These are phyloP conservation scores for Chionomys nivalis DNA, from an alignment of 2,113 vertebrate genomes.

Conservation along the genomic window DNA sequence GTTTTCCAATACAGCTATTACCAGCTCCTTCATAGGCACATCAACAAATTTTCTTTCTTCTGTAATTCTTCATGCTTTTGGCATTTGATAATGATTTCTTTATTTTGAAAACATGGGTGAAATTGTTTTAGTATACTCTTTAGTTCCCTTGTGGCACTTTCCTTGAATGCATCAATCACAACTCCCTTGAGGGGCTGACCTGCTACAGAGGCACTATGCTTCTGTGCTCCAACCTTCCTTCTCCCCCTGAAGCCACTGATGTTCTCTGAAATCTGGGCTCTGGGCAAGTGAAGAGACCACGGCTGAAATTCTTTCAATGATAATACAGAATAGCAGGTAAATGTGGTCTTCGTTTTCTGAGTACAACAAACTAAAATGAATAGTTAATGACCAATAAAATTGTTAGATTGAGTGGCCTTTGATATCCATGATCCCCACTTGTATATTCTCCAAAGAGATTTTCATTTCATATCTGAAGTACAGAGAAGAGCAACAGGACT, in stretches of 20 bases:
- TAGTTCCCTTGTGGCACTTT: conserved; percentile 66
- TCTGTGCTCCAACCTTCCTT: conserved; percentile 51
- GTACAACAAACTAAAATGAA: conserved; percentile 45
- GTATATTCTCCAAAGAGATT: conserved; percentile 22
- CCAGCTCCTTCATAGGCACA: conserved; percentile 30
- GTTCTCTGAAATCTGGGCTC: not conserved
- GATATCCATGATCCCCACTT: not conserved
- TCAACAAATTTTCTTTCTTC: conserved; percentile 70
- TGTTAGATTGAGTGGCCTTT: conserved; percentile 50
- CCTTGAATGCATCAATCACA: conserved; percentile 68
- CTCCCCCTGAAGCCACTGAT: conserved; percentile 13
- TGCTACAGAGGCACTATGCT: conserved; percentile 32
- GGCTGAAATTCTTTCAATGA: conserved; percentile 49
- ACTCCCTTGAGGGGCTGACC: conserved; percentile 11
- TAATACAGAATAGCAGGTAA: conserved; percentile 48
- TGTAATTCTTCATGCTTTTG: conserved; percentile 62
- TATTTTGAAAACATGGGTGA: conserved; percentile 68
- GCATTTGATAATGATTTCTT: conserved; percentile 59
- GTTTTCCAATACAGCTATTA: conserved; percentile 67
- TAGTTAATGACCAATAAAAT: conserved; percentile 44
- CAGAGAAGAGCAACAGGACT: conserved; percentile 27
- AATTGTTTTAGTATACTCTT: conserved; percentile 77
- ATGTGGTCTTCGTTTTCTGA: conserved; percentile 43
- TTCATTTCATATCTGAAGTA: conserved; percentile 46
- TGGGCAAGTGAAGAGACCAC: conserved; percentile 16